Conservation (phyloP, 1,140 invertebrate genomes). For the Trinorchestia longiramus region DNA sequence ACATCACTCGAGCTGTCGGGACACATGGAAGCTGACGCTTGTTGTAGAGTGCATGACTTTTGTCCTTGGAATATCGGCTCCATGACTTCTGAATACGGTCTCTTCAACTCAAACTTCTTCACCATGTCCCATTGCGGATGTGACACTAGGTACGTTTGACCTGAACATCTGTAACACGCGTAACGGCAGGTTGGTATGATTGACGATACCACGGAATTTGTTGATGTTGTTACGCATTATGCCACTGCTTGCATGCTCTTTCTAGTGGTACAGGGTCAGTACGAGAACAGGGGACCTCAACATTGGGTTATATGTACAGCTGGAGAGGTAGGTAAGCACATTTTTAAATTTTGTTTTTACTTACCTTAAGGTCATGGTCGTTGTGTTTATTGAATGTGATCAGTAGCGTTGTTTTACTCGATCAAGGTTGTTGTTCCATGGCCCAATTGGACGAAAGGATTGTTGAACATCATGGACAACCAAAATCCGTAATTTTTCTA, state of each 20-base stretch:
- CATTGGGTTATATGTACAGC: background rate
- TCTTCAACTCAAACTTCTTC: slow-evolving; percentile 85
- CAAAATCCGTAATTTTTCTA: background rate
- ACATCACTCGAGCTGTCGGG: slow-evolving; percentile 76
- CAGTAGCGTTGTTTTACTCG: background rate
- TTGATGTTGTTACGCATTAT: background rate
- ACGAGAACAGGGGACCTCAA: background rate
- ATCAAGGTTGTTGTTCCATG: slow-evolving; percentile 12
- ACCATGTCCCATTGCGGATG: slow-evolving; percentile 89
- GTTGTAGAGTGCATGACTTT: slow-evolving; percentile 83
- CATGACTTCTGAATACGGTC: slow-evolving; percentile 76
- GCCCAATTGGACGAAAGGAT: background rate
- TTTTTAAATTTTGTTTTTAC: background rate
- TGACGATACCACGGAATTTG: background rate
- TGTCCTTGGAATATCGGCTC: slow-evolving; percentile 80
- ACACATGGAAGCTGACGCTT: slow-evolving; percentile 77
- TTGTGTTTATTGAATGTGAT: background rate
- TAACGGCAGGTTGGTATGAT: background rate
- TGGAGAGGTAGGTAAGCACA: background rate
- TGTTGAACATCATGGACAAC: background rate
- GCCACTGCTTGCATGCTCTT: background rate
- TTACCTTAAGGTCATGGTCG: background rate
- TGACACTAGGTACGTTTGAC: slow-evolving; percentile 83
- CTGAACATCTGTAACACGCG: background rate
- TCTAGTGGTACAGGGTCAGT: background rate